A percentile compares a stretch with the other conserved stretches of the same genome.
Evolutionary conservation across 1,140 invertebrate genomes (phyloP).

Genomic region (Ylistrum balloti): DNA sequence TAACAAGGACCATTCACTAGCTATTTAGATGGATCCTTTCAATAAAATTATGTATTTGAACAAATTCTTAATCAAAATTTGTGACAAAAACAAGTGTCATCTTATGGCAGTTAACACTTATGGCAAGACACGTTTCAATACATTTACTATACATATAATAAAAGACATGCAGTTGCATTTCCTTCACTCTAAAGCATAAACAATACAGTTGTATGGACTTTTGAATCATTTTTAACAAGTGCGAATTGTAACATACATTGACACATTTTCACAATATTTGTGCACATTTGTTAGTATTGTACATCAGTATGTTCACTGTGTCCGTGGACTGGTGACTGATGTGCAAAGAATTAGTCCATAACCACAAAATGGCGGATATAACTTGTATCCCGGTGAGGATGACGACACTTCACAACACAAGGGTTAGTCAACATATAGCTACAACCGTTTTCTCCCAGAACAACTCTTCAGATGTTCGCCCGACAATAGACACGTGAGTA

Average conservation of each 20-base stretch:
- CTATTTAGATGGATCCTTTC: too few relatives aligned
- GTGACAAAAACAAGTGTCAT: too few relatives aligned
- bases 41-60: too few relatives aligned
- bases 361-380: not conserved
- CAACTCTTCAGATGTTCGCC: not conserved
- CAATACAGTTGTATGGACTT: not conserved
- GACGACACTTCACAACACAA: not conserved
- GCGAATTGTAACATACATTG: not conserved
- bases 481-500: not conserved
- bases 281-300: not conserved
- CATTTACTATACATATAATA: not conserved
- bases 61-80: too few relatives aligned
- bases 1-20: too few relatives aligned
- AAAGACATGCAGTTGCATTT: not conserved
- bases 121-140: not conserved
- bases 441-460: not conserved
- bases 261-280: not conserved
- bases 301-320: not conserved
- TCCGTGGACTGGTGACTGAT: not conserved
- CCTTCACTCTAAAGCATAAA: not conserved
- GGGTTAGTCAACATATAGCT: slow-evolving; percentile 1
- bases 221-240: not conserved
- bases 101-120: too few relatives aligned
- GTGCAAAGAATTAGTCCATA: not conserved
- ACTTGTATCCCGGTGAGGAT: not conserved